phyloP scores from a whole-genome alignment of 2,888 invertebrate species.

The Volucella zonaria region DNA sequence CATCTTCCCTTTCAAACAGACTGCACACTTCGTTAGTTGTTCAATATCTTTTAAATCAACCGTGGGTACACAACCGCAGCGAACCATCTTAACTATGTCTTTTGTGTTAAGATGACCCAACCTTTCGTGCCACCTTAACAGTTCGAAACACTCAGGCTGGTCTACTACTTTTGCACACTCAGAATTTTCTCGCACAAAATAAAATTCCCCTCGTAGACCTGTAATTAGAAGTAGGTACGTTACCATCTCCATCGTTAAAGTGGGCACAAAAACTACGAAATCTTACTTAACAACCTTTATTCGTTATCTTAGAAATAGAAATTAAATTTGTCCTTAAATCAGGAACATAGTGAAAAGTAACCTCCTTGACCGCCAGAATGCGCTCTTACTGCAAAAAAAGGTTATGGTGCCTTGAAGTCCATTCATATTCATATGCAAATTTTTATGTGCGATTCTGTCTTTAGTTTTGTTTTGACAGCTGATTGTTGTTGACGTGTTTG shows the following conservation, averaged over 20 bases:
- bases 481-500: no score
- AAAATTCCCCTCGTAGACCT: not conserved
- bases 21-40: conserved; percentile 9
- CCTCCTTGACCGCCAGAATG: no score
- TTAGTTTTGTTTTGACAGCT: no score
- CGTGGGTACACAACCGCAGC: conserved; percentile 11
- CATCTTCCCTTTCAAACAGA: conserved; percentile 52
- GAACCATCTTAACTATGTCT: conserved; percentile 33
- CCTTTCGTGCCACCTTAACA: conserved; percentile 7
- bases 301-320: not conserved
- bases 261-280: not conserved
- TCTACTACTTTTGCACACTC: no score
- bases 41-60: conserved; percentile 16
- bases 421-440: no score
- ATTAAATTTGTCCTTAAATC: conserved; percentile 22
- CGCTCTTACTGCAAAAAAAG: no score
- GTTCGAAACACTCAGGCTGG: no score
- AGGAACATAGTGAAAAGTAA: no score
- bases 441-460: no score
- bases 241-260: not conserved
- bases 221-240: not conserved
- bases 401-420: no score
- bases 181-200: not conserved
- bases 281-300: not conserved
- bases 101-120: conserved; percentile 50